Base-by-base conservation (phyloP, 2,888 invertebrate genomes). In the Epirrhoe alternata region DNA sequence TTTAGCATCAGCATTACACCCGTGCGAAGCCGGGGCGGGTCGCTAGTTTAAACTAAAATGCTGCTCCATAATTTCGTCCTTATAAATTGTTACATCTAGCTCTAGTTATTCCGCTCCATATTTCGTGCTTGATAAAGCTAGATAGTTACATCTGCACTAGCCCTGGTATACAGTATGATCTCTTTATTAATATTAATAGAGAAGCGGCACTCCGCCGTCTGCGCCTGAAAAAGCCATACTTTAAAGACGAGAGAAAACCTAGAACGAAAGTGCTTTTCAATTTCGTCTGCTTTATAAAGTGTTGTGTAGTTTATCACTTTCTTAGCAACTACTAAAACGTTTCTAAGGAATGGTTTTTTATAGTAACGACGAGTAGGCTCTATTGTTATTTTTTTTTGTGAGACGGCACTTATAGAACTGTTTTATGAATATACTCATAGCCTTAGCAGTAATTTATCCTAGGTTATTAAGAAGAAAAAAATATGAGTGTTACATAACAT, bases 111-210 rank as follows among this genome's bases (percentile, higher is more conserved):
- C 3, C 24, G 24, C 24, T 24, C 24, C 38, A 0, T 1, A 38
- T 38, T 38, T 42, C 8, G 38, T 42, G 38, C 38, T 42, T 42
- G 4, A 42, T 42, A 42, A 42, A 42, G 1, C 38, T 42, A 2
- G 35, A 35, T 35, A 42, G 38, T 42, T 5, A 0, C 38, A 42
- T 42, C 58, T 45, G 56, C 60, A 60, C 12, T 59, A 49, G 33
- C 58, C n/a, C n/a, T n/a, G 7, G 10, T 16, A 49, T 57, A 49
- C 31, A 63, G 56, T 60, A 77, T 77, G 76, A 78, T 76, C 73
- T 77, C 79, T 79, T 80, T 84, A 83, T 82, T 84, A 77, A 79
- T 82, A 81, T 81, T 81, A 79, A 85, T 83, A 73, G 72, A 61
- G 16, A 52, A 58, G 49, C 47, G 64, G 12, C 66, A 59, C 77